Evolutionary conservation across 2,113 vertebrate genomes (phyloP), one percentile per base, ranked within the genome.

Genomic region (Ramphastos sulfuratus): DNA sequence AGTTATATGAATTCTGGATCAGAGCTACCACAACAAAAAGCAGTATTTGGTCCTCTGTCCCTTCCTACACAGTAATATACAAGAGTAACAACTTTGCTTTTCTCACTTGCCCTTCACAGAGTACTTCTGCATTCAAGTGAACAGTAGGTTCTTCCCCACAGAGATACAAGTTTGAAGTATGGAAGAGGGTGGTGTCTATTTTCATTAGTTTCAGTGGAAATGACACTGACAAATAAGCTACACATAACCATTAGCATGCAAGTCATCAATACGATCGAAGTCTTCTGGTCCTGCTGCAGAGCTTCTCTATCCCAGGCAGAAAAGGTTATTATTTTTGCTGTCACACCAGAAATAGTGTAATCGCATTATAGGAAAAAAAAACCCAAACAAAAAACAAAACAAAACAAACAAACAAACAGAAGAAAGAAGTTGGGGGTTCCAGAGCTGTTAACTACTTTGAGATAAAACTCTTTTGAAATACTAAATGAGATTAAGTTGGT

Each of bases 271-370:
- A 61, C 52, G 52, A 82, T 92, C 0, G 3, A 87, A 85, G 75
- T 35, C 33, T 65, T 82, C 79, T 81, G 79, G 60, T 87, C 55
- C 63, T 86, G 56, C 77, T 63, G 48, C 60, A 64, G 31, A 86
- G 58, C 54, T 87, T 75, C 58, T 76, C 27, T 87, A 25, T 84
- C 66, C 82, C 52, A 78, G 3, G 2, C 44, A 82, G 85, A 87
- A 94, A 78, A 94, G 25, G 27, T 65, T 82, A 42, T 94, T 87
- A 72, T 90, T 95, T 91, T 67, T 95, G n/a, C 8, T 82, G 71
- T 2, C 12, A 82, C 63, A 86, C 85, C 60, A 78, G 23, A 84
- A 83, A 12, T n/a, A n/a, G n/a, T 76, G 15, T 91, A 93, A 92
- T 78, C 88, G n/a, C 55, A 73, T 91, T 83, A 76, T 87, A 80